A percentile compares a stretch with the other conserved stretches of the same genome.
Conservation (phyloP, 2,113 vertebrate species). For the Pongo abelii region DNA sequence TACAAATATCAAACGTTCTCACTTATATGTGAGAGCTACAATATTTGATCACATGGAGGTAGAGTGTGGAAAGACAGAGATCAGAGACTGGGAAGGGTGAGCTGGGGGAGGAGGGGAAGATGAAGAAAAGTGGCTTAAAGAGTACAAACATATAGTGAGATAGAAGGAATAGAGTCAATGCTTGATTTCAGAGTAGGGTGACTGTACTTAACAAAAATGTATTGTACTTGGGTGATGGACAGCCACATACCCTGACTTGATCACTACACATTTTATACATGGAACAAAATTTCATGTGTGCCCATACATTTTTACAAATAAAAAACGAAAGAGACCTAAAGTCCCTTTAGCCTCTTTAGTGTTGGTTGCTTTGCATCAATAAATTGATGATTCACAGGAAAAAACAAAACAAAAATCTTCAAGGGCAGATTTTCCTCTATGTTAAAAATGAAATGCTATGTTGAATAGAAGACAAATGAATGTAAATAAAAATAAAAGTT, state of each 20-base stretch:
- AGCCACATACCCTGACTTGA: not conserved
- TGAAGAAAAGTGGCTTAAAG: not conserved
- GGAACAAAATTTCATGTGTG: not conserved
- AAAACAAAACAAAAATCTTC: not conserved
- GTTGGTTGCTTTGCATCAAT: not conserved
- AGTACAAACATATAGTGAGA: not conserved
- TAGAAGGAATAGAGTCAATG: not conserved
- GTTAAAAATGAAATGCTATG: not conserved
- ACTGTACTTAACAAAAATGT: not conserved
- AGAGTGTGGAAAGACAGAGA: not conserved
- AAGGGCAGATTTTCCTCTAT: not conserved
- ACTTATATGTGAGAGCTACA: not conserved
- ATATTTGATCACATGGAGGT: not conserved
- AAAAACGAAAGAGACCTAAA: not conserved
- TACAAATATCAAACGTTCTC: not conserved
- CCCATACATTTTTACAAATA: not conserved
- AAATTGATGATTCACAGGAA: not conserved
- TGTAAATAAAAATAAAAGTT: not conserved
- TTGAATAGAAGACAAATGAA: not conserved
- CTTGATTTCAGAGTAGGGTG: not conserved
- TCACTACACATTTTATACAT: not conserved
- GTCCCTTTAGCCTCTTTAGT: not conserved
- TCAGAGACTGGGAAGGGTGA: not conserved
- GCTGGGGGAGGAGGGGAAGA: not conserved
- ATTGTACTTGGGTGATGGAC: not conserved